phyloP scores from a whole-genome alignment of 2,113 vertebrate genomes.

The Ursus arctos region DNA sequence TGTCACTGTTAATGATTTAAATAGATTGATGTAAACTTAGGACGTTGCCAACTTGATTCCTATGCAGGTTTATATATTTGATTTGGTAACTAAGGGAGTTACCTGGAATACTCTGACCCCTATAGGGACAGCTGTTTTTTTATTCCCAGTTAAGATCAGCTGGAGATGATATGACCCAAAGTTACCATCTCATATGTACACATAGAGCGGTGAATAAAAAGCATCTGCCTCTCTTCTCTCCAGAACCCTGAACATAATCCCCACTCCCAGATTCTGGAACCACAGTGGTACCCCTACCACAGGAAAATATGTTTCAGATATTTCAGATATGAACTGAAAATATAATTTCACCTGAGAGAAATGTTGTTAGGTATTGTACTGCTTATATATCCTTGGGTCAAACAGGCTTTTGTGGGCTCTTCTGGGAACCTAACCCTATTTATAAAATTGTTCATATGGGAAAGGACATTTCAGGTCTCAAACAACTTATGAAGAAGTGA shows the following conservation, averaged over 20 bases:
- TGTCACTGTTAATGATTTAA: background rate
- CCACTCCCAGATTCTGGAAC: background rate
- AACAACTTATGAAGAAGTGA: constrained; percentile 40
- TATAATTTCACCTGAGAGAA: constrained; percentile 3
- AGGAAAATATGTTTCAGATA: background rate
- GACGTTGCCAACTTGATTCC: constrained; percentile 10
- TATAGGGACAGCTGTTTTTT: background rate
- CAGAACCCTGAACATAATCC: background rate
- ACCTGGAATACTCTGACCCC: background rate
- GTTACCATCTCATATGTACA: background rate
- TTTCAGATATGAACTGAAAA: constrained; percentile 1
- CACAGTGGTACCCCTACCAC: background rate
- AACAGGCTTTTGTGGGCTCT: background rate
- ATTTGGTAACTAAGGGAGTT: constrained; percentile 2
- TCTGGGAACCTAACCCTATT: background rate
- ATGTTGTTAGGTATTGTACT: background rate
- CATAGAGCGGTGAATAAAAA: background rate
- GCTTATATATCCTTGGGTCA: background rate
- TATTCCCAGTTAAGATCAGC: background rate
- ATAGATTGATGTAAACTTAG: constrained; percentile 1
- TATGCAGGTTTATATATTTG: background rate
- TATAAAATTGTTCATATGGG: constrained; percentile 34
- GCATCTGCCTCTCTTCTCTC: background rate
- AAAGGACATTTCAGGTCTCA: constrained; percentile 31
- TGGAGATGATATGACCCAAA: background rate